Percentiles rank a stretch among this genome's conserved stretches.
Conservation (phyloP, 2,113 vertebrate species). For the Alexandromys fortis region DNA sequence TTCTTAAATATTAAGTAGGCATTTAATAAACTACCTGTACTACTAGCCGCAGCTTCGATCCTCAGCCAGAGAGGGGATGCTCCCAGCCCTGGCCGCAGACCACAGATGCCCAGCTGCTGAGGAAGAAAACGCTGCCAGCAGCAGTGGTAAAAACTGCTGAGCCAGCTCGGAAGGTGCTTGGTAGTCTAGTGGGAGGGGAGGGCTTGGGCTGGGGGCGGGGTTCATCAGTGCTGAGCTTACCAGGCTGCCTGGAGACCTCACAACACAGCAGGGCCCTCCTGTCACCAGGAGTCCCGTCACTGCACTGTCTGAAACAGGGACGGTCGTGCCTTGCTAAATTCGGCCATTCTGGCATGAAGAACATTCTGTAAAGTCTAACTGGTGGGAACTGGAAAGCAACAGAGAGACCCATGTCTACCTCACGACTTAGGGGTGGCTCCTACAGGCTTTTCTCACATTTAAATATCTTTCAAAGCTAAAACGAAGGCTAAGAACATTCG, state of each 20-base stretch:
- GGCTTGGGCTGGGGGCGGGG: neutral
- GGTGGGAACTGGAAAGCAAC: neutral
- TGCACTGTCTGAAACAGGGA: rapidly evolving
- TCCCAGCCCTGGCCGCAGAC: neutral
- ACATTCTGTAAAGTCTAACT: neutral
- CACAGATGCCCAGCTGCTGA: neutral
- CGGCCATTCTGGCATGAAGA: neutral
- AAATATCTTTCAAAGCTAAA: neutral
- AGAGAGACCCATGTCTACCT: neutral
- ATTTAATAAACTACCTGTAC: neutral
- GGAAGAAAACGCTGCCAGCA: neutral
- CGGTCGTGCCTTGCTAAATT: neutral
- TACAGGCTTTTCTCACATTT: neutral
- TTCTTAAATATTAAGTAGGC: neutral
- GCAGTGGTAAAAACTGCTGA: neutral
- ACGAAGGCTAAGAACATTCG: neutral
- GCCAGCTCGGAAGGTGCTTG: neutral
- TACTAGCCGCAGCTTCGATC: neutral
- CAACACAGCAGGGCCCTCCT: neutral
- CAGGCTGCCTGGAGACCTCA: neutral
- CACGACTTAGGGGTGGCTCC: rapidly evolving
- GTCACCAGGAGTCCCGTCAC: neutral
- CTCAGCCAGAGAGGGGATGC: neutral
- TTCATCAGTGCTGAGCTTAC: neutral
- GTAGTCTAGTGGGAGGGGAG: neutral